Percentiles rank a stretch among this genome's conserved stretches.
Evolutionary conservation across 2,888 invertebrate genomes (phyloP).

Genomic region (Apodemia mormo): DNA sequence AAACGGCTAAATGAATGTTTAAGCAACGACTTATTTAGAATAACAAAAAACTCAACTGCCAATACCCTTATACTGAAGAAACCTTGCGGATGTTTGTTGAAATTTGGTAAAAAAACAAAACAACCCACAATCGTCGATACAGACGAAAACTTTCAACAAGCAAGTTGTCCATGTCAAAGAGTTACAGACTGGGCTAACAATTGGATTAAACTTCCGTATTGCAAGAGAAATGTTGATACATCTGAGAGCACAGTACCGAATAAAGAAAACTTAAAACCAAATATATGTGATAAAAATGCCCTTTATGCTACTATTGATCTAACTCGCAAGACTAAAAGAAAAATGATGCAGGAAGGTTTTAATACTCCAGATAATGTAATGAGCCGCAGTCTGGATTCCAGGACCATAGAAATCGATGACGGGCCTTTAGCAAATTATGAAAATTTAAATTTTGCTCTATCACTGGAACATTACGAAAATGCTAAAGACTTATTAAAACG

Average conservation of each 20-base stretch:
- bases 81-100: constrained; percentile 86
- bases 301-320: constrained; percentile 87
- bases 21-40: constrained; percentile 71
- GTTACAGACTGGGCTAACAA: constrained; percentile 85
- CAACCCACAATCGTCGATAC: constrained; percentile 61
- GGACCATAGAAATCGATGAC: constrained; percentile 46
- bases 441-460: constrained; percentile 89
- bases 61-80: constrained; percentile 83
- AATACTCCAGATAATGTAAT: constrained; percentile 27
- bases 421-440: constrained; percentile 84
- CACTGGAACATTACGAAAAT: constrained; percentile 90
- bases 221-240: constrained; percentile 56
- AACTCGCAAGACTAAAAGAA: constrained; percentile 83
- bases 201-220: constrained; percentile 83
- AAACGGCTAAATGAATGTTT: constrained; percentile 87
- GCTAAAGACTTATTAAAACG: constrained; percentile 85
- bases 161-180: constrained; percentile 81
- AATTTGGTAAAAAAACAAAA: constrained; percentile 62
- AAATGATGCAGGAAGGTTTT: constrained; percentile 45
- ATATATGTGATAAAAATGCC: constrained; percentile 60
- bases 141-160: constrained; percentile 58
- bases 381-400: constrained; percentile 34
- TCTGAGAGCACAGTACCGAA: constrained; percentile 59
- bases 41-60: constrained; percentile 74
- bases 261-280: constrained; percentile 78